These are phyloP conservation scores for Gambelia wislizenii DNA, from an alignment of 2,797 vertebrate species.

Conservation along the genomic window DNA sequence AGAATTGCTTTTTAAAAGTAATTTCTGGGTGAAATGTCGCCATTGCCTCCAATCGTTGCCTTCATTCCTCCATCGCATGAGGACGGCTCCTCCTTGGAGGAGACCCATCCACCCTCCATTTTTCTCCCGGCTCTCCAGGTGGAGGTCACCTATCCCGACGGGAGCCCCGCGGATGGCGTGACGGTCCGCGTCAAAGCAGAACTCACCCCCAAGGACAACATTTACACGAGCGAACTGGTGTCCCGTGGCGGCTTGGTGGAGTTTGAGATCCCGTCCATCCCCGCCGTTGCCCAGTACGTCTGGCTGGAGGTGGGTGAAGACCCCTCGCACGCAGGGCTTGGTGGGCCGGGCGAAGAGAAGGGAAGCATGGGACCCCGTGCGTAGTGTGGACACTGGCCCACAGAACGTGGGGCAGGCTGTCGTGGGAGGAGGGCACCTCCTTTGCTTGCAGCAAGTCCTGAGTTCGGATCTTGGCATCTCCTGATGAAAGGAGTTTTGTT, in stretches of 20 bases:
- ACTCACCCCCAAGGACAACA: conserved; percentile 90
- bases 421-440: neutral
- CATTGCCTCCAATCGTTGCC: too few relatives aligned
- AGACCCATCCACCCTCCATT: neutral
- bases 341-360: conserved; percentile 67
- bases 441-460: neutral
- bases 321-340: conserved; percentile 76
- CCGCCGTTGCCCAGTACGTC: conserved; percentile 91
- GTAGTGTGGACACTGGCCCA: too few relatives aligned
- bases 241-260: conserved; percentile 86
- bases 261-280: conserved; percentile 95
- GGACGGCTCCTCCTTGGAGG: neutral
- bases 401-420: neutral
- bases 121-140: conserved; percentile 77
- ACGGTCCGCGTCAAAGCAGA: conserved; percentile 91
- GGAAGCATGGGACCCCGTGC: too few relatives aligned
- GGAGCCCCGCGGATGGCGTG: conserved; percentile 90
- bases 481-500: neutral
- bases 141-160: conserved; percentile 91
- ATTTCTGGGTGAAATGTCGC: too few relatives aligned
- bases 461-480: neutral
- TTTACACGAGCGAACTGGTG: conserved; percentile 89
- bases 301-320: conserved; percentile 92
- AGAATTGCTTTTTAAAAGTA: neutral
- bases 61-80: neutral